Conservation (phyloP, 2,888 invertebrate species). For the Lottia gigantea region DNA sequence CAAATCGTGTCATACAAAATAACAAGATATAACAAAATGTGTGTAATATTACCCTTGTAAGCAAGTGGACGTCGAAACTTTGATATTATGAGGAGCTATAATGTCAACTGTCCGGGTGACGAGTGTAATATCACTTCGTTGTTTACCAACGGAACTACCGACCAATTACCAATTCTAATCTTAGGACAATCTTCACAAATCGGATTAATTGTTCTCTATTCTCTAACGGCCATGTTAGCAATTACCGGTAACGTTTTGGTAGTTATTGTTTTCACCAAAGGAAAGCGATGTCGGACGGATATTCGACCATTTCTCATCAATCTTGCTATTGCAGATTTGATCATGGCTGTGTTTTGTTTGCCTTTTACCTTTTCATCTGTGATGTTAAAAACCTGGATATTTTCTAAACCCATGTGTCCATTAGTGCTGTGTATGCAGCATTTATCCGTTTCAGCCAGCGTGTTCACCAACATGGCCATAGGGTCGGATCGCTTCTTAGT, state of each 20-base stretch:
- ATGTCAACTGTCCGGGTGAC: too few species aligned
- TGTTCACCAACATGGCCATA: slow-evolving; percentile 70
- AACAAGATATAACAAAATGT: too few species aligned
- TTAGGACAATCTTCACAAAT: slow-evolving; percentile 36
- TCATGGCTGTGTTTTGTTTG: slow-evolving; percentile 90
- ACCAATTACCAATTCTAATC: slow-evolving; percentile 3
- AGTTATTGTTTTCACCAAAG: slow-evolving; percentile 69
- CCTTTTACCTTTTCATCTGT: slow-evolving; percentile 80
- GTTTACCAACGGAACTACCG: too few species aligned
- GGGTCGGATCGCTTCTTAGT: slow-evolving; percentile 69
- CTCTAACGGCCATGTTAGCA: slow-evolving; percentile 69
- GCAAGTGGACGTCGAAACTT: too few species aligned
- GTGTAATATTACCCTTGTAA: too few species aligned
- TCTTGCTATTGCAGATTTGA: slow-evolving; percentile 87
- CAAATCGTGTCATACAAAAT: too few species aligned
- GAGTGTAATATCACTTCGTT: too few species aligned
- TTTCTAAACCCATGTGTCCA: slow-evolving; percentile 70
- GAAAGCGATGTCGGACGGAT: slow-evolving; percentile 63
- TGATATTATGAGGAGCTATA: too few species aligned
- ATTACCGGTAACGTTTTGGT: slow-evolving; percentile 70
- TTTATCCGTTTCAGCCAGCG: slow-evolving; percentile 69
- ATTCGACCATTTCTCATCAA: slow-evolving; percentile 78
- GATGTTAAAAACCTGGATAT: slow-evolving; percentile 70
- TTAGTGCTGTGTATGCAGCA: slow-evolving; percentile 70
- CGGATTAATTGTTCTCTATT: slow-evolving; percentile 67